Evolutionary conservation across 1,140 invertebrate species (phyloP).

Genomic region (Nomia melanderi): DNA sequence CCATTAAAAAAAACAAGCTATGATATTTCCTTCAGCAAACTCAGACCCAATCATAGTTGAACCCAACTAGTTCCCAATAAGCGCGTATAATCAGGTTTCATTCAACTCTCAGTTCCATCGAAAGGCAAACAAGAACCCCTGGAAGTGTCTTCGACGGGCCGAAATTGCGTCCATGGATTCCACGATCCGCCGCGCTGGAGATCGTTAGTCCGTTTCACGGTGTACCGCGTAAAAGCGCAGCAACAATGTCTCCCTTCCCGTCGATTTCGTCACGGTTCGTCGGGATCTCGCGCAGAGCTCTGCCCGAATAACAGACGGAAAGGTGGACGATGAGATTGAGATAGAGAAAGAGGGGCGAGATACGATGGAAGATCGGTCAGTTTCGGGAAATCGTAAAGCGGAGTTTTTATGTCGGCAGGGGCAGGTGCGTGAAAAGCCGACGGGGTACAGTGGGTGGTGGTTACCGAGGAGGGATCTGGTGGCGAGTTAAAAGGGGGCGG

Average conservation of each 20-base stretch:
- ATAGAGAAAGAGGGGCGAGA: too few species aligned
- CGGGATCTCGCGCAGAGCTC: constrained; percentile 2
- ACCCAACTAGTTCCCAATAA: too few species aligned
- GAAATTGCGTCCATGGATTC: background rate
- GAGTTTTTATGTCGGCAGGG: constrained; percentile 48
- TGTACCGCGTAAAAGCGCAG: background rate
- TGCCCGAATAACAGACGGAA: too few species aligned
- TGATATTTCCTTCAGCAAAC: too few species aligned
- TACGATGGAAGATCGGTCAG: background rate
- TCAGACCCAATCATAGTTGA: too few species aligned
- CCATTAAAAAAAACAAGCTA: too few species aligned
- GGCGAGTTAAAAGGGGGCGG: background rate
- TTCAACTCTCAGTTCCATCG: background rate
- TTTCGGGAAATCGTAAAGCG: constrained; percentile 64
- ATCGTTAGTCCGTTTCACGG: background rate
- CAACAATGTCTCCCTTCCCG: constrained; percentile 16
- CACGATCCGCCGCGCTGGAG: background rate
- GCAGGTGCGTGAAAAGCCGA: constrained; percentile 30
- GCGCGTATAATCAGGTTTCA: too few species aligned
- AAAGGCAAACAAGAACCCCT: background rate
- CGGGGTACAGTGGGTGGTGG: background rate
- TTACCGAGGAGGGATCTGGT: background rate
- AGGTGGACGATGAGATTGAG: too few species aligned
- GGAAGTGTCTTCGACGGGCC: too few species aligned
- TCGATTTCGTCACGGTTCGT: constrained; percentile 51